Conservation (phyloP, 2,797 vertebrate genomes). For the Heliangelus exortis region DNA sequence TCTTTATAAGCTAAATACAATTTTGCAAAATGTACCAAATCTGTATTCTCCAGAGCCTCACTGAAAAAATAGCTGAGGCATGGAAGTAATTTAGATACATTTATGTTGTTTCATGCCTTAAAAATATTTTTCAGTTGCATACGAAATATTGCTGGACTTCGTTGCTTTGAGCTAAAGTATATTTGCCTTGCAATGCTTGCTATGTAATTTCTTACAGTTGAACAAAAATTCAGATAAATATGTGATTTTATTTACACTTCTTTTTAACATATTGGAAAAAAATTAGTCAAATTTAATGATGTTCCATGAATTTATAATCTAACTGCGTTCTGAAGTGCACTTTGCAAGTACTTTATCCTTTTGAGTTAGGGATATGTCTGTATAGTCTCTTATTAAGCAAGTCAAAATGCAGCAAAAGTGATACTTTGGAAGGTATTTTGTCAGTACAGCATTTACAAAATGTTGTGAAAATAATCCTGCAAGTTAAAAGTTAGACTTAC, state of each 20-base stretch:
- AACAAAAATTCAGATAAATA: neutral
- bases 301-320: neutral
- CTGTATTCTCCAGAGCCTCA: slow-evolving; percentile 7
- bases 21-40: neutral
- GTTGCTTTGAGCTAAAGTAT: neutral
- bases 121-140: neutral
- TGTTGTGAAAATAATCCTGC: neutral
- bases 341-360: neutral
- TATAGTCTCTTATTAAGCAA: neutral
- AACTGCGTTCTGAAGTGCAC: neutral
- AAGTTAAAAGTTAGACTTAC: neutral
- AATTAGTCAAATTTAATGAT: neutral
- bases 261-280: neutral
- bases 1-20: slow-evolving; percentile 3
- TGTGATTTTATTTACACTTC: neutral
- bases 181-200: neutral
- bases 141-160: neutral
- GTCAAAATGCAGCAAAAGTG: neutral
- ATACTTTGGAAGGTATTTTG: neutral
- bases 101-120: neutral
- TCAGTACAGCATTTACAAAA: neutral
- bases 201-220: neutral
- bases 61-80: neutral
- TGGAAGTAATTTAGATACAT: neutral
- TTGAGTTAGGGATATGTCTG: neutral